Evolutionary conservation across 2,113 vertebrate species (phyloP).

Genomic region (Rhabdornis inornatus): DNA sequence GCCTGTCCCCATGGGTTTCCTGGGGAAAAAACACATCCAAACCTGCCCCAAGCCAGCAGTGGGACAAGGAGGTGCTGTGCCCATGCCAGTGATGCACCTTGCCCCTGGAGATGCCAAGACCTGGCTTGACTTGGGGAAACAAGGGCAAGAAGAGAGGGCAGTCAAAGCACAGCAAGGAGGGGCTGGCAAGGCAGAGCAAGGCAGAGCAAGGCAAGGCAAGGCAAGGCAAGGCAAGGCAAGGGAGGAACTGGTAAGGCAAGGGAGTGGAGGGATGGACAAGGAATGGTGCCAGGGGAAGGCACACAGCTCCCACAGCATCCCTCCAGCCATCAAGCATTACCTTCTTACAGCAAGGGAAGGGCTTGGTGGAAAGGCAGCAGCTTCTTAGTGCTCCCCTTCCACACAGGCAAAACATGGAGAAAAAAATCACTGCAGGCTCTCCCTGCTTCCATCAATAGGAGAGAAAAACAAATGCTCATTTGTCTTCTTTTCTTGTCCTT

Average conservation of each 20-base stretch:
- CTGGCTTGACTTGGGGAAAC: not conserved
- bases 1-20: not conserved
- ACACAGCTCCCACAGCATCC: not conserved
- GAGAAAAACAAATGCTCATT: not conserved
- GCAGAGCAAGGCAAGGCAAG: not conserved
- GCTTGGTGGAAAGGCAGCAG: not conserved
- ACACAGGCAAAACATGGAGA: not conserved
- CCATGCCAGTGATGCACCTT: not conserved
- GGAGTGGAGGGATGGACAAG: not conserved
- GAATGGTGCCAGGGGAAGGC: not conserved
- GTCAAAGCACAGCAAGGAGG: not conserved
- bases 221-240: not conserved
- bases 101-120: not conserved
- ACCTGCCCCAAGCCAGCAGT: not conserved
- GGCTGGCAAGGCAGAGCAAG: not conserved
- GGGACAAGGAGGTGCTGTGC: not conserved
- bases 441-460: not conserved
- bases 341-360: not conserved
- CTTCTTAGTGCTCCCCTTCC: not conserved
- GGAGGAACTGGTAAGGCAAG: not conserved
- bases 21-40: not conserved
- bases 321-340: not conserved
- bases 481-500: not conserved
- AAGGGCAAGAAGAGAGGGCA: rapidly evolving
- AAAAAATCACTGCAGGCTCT: not conserved